Percentiles rank a stretch among this genome's conserved stretches.
phyloP scores from a whole-genome alignment of 1,140 invertebrate species.

The Acromyrmex charruanus region DNA sequence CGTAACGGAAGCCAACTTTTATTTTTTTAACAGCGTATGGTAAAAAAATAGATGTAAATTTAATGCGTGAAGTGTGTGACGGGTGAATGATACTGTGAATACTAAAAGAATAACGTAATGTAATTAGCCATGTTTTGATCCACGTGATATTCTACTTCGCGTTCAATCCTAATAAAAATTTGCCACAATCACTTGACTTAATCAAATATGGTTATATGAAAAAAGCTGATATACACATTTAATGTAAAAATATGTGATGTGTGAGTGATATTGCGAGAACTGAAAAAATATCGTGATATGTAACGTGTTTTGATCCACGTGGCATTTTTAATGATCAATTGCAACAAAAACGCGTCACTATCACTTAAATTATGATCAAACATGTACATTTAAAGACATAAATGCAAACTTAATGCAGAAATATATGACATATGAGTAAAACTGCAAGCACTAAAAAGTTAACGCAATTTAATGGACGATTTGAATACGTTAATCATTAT shows the following conservation, averaged over 20 bases:
- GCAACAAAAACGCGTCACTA: background rate
- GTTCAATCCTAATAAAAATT: background rate
- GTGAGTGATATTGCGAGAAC: background rate
- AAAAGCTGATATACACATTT: background rate
- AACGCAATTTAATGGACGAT: conserved; percentile 12
- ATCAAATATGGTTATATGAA: background rate
- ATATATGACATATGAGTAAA: background rate
- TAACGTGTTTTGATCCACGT: background rate
- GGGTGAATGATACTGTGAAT: background rate
- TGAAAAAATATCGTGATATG: background rate
- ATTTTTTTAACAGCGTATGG: background rate
- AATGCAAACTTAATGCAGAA: background rate
- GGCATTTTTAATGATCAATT: background rate
- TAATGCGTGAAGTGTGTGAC: background rate
- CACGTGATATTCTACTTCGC: background rate
- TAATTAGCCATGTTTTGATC: background rate
- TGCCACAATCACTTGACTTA: background rate
- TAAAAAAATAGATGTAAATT: background rate
- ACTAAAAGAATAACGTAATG: background rate
- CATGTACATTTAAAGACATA: background rate
- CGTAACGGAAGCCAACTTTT: too few species aligned
- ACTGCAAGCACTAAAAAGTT: background rate
- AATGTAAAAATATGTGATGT: background rate
- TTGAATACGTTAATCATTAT: background rate
- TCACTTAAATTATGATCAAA: background rate